A percentile compares a stretch with the other conserved stretches of the same genome.
Evolutionary conservation across 2,888 invertebrate genomes (phyloP).

Genomic region (Aproaerema taeniolella): DNA sequence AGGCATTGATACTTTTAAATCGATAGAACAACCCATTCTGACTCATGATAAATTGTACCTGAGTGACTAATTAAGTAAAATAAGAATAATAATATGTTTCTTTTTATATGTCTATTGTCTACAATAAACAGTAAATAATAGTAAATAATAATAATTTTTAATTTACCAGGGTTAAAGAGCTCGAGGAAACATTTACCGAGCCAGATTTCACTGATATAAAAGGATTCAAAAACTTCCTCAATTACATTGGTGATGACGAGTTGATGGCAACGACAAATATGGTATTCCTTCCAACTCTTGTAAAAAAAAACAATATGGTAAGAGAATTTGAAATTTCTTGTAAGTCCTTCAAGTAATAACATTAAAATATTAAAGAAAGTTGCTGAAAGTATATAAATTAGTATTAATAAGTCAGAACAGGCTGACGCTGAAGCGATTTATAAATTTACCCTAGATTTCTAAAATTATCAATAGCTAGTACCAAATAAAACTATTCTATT

Average conservation of each 20-base stretch:
- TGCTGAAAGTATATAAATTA: too few species aligned
- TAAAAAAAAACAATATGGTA: slow-evolving; percentile 14
- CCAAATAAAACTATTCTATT: too few species aligned
- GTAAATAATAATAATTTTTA: not conserved
- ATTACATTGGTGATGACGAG: slow-evolving; percentile 34
- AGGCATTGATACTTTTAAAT: not conserved
- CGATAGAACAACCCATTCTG: too few species aligned
- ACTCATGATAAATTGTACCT: too few species aligned
- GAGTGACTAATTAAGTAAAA: too few species aligned
- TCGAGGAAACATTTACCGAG: slow-evolving; percentile 21
- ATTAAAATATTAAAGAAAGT: too few species aligned
- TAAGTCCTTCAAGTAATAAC: too few species aligned
- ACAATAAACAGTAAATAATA: not conserved
- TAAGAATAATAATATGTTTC: too few species aligned
- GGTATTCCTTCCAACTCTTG: slow-evolving; percentile 25
- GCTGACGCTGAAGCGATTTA: too few species aligned
- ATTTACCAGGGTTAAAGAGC: slow-evolving; percentile 23
- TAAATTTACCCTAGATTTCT: too few species aligned
- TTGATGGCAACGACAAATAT: slow-evolving; percentile 32
- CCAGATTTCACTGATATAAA: slow-evolving; percentile 15
- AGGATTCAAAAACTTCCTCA: slow-evolving; percentile 33
- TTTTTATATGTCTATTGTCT: not conserved
- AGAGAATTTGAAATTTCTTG: not conserved
- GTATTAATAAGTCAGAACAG: too few species aligned
- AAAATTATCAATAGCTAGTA: too few species aligned